These are phyloP conservation scores for Lasioglossum zephyrum DNA, from an alignment of 2,888 invertebrate genomes.

Conservation along the genomic window DNA sequence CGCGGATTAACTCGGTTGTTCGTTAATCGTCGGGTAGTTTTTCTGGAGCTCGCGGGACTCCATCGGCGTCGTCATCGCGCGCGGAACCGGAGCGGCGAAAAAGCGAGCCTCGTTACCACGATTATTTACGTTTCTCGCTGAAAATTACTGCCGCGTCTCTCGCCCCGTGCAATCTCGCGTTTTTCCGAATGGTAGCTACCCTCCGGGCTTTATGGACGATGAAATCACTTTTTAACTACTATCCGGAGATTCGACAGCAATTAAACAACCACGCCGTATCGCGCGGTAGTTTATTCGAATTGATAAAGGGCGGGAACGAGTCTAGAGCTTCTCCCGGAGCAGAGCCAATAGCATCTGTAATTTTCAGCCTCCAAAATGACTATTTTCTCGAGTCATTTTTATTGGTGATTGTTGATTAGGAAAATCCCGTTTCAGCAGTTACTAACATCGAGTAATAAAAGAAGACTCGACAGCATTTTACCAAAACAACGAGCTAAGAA, in stretches of 20 bases:
- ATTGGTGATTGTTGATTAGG: background rate
- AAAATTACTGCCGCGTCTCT: background rate
- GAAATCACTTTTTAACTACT: constrained; percentile 9
- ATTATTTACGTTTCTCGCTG: background rate
- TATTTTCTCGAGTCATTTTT: background rate
- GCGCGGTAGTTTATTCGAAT: background rate
- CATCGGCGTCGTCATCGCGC: background rate
- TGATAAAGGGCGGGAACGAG: constrained; percentile 29
- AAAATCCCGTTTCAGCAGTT: background rate
- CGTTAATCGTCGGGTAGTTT: constrained; percentile 16
- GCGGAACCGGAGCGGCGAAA: background rate
- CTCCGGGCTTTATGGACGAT: constrained; percentile 4
- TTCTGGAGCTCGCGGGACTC: background rate
- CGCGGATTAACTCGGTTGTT: background rate
- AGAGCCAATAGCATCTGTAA: background rate
- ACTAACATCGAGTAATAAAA: background rate
- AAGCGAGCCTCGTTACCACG: background rate
- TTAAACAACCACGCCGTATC: constrained; percentile 23
- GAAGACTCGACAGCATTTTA: background rate
- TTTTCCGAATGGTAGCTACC: background rate
- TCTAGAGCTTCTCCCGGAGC: too few species aligned
- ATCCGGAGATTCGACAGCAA: constrained; percentile 21
- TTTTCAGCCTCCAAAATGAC: too few species aligned
- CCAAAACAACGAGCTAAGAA: background rate
- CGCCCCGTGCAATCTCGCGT: background rate